Conservation (phyloP, 2,888 invertebrate species). For the Apeira syringaria region DNA sequence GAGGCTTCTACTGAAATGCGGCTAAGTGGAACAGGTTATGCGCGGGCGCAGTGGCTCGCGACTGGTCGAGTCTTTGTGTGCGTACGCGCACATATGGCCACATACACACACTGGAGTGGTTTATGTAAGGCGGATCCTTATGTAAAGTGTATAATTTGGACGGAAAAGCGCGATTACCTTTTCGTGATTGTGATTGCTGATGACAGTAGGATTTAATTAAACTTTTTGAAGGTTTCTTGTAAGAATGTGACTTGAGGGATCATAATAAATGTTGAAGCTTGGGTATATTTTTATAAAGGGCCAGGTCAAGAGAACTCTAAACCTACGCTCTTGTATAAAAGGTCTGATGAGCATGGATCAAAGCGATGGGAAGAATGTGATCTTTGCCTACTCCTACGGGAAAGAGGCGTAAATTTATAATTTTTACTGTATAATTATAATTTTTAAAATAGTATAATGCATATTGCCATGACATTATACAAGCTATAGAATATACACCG, state of each 20-base stretch:
- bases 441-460: no score
- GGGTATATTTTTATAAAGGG: no score
- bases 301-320: no score
- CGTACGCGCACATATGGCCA: slow-evolving; percentile 34
- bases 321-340: no score
- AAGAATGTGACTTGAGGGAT: slow-evolving; percentile 32
- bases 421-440: no score
- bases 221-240: slow-evolving; percentile 29
- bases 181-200: slow-evolving; percentile 49
- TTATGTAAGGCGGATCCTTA: slow-evolving; percentile 59
- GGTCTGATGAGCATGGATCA: no score
- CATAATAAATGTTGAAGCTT: background rate
- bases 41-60: slow-evolving; percentile 66
- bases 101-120: slow-evolving; percentile 35
- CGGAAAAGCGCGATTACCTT: slow-evolving; percentile 67
- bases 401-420: no score
- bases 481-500: no score
- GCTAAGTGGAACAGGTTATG: slow-evolving; percentile 71
- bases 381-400: no score
- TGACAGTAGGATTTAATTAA: slow-evolving; percentile 38
- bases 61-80: slow-evolving; percentile 39
- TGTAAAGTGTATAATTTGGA: slow-evolving; percentile 55
- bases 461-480: no score
- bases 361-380: no score
- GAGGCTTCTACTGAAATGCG: slow-evolving; percentile 71